Conservation (phyloP, 2,797 vertebrate species). For the Hafferia zeledoni region DNA sequence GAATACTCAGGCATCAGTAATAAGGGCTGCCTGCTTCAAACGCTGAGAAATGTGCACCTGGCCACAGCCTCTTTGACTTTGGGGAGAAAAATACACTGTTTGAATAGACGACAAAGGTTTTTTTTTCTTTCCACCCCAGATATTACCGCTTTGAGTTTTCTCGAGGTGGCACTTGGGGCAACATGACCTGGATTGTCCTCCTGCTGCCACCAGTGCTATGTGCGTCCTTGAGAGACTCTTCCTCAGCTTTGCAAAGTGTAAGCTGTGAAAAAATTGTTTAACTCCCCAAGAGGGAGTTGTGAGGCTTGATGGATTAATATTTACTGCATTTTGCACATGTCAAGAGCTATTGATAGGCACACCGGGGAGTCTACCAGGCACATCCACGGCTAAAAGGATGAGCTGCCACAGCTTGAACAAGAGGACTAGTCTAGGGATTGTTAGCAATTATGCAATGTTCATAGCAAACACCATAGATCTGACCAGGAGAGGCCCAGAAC, state of each 20-base stretch:
- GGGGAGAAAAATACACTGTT: background rate
- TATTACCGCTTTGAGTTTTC: background rate
- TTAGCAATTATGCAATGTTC: background rate
- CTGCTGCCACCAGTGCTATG: background rate
- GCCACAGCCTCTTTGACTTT: background rate
- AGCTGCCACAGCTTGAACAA: background rate
- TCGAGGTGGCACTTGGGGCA: fast-evolving
- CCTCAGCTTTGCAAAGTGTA: background rate
- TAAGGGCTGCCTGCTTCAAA: background rate
- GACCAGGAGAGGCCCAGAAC: background rate
- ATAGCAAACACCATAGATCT: background rate
- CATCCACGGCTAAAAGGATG: background rate
- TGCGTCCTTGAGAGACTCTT: background rate
- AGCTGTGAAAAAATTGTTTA: background rate
- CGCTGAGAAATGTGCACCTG: background rate
- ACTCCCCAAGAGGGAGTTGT: background rate
- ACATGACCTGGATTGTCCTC: background rate
- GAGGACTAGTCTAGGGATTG: background rate
- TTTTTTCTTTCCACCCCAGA: background rate
- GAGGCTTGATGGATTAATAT: conserved; percentile 37
- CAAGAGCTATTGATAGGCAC: background rate
- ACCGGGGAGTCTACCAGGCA: background rate
- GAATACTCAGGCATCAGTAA: background rate
- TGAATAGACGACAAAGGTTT: background rate
- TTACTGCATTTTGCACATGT: conserved; percentile 12